A percentile compares a stretch with the other conserved stretches of the same genome.
Conservation (phyloP, 2,888 invertebrate species). For the Erynnis tages region DNA sequence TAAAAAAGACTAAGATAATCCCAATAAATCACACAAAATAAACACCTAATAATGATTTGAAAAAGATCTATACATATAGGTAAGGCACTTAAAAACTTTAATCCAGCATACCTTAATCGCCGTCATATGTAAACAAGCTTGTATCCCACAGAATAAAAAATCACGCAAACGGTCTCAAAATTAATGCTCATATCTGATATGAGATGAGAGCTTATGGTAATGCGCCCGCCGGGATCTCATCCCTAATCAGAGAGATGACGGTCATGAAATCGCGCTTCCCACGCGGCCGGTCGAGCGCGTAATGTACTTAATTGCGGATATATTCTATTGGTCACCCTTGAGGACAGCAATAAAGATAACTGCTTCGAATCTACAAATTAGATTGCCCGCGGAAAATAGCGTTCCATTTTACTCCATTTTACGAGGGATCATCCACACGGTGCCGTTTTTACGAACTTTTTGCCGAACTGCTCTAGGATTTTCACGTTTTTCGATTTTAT, state of each 20-base stretch:
- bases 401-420: not conserved
- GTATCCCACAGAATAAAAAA: too few relatives aligned
- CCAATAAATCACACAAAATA: too few relatives aligned
- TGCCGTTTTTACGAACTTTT: not conserved
- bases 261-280: slow-evolving; percentile 9
- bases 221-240: not conserved
- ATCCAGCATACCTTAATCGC: too few relatives aligned
- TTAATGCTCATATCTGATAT: slow-evolving; percentile 1
- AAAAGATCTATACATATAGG: too few relatives aligned
- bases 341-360: not conserved
- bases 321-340: slow-evolving; percentile 3
- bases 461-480: too few relatives aligned
- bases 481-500: too few relatives aligned
- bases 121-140: too few relatives aligned
- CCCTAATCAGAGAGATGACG: slow-evolving; percentile 10
- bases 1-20: too few relatives aligned
- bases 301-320: slow-evolving; percentile 8
- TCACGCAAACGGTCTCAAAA: not conserved
- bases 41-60: too few relatives aligned
- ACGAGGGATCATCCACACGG: not conserved
- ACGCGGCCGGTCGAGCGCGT: slow-evolving; percentile 3
- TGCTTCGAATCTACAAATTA: not conserved
- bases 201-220: not conserved
- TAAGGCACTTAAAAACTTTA: too few relatives aligned
- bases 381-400: not conserved